Percentiles rank a stretch among this genome's conserved stretches.
These are phyloP conservation scores for Arctia plantaginis DNA, from an alignment of 2,888 invertebrate genomes.

Conservation along the genomic window DNA sequence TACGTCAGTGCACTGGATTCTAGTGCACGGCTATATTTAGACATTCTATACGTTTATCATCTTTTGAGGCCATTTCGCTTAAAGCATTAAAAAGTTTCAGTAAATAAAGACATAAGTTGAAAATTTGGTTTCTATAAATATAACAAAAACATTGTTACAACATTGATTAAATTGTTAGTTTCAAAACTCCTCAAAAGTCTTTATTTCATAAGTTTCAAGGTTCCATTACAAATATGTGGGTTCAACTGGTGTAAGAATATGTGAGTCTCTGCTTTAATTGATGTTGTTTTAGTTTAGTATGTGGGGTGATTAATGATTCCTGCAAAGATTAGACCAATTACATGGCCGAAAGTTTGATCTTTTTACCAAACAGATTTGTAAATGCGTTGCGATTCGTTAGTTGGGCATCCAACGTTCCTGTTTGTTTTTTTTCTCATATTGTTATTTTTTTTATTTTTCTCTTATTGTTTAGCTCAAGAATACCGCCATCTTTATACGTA, in stretches of 20 bases:
- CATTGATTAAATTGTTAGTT: neutral
- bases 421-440: no score
- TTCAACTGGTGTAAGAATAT: neutral
- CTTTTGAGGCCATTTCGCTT: neutral
- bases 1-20: conserved; percentile 37
- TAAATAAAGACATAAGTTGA: neutral
- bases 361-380: no score
- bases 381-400: no score
- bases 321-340: neutral
- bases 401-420: no score
- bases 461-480: no score
- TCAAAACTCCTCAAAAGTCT: neutral
- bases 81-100: neutral
- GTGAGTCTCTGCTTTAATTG: neutral
- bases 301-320: neutral
- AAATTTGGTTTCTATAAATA: neutral
- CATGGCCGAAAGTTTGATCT: neutral
- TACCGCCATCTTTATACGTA: no score
- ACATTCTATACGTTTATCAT: conserved; percentile 11
- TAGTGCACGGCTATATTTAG: conserved; percentile 34
- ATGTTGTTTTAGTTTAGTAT: no score
- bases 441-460: no score
- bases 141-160: no score
- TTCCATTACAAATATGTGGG: neutral
- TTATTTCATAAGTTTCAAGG: neutral